A percentile compares a stretch with the other conserved stretches of the same genome.
These are phyloP conservation scores for Cataglyphis altisquamis DNA, from an alignment of 2,888 invertebrate species.

Conservation along the genomic window DNA sequence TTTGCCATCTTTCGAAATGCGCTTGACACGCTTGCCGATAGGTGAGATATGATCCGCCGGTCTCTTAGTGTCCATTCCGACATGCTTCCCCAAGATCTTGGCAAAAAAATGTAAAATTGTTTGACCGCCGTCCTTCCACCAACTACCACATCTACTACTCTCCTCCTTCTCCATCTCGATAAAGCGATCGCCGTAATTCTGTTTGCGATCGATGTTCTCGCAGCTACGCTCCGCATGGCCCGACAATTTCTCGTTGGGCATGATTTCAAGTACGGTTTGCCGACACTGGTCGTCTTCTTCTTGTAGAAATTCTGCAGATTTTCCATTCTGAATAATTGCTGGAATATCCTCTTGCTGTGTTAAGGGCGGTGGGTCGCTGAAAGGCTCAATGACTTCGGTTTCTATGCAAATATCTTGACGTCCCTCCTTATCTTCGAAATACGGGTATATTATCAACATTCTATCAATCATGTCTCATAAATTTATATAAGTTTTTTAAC, in stretches of 20 bases:
- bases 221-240: not conserved
- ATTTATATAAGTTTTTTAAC: not conserved
- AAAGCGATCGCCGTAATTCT: constrained; percentile 3
- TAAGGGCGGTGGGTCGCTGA: not conserved
- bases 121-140: constrained; percentile 59
- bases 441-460: constrained; percentile 26
- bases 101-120: constrained; percentile 63
- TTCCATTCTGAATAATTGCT: not conserved
- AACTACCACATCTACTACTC: constrained; percentile 14
- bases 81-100: constrained; percentile 58
- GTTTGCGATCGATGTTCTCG: constrained; percentile 25
- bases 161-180: constrained; percentile 1
- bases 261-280: constrained; percentile 22
- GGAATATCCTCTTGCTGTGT: constrained; percentile 1
- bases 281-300: constrained; percentile 1
- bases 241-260: constrained; percentile 7
- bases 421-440: constrained; percentile 12
- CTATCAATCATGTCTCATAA: constrained; percentile 69
- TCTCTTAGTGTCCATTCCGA: constrained; percentile 34
- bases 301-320: constrained; percentile 9
- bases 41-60: constrained; percentile 13
- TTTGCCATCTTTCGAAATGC: constrained; percentile 26
- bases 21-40: constrained; percentile 35
- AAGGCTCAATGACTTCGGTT: constrained; percentile 39
- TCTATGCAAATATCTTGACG: constrained; percentile 46